A percentile compares a stretch with the other conserved stretches of the same genome.
Evolutionary conservation across 2,113 vertebrate genomes (phyloP).

Genomic region (Cettia cetti): DNA sequence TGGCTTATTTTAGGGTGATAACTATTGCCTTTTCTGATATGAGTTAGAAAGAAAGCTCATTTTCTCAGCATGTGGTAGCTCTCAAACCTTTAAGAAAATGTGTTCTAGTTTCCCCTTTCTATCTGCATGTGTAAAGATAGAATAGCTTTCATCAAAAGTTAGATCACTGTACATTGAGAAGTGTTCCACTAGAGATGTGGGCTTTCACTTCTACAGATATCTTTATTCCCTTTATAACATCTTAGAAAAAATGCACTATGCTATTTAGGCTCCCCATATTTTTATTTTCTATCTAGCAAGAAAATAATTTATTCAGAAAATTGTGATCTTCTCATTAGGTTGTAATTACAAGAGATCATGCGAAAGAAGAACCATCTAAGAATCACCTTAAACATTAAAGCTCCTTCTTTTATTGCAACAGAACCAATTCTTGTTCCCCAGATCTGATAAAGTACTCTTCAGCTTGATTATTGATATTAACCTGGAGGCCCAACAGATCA

Average conservation of each 20-base stretch:
- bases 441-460: background rate
- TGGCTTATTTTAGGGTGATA: background rate
- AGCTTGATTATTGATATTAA: background rate
- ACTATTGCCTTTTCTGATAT: conserved; percentile 36
- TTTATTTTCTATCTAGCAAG: background rate
- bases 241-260: background rate
- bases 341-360: background rate
- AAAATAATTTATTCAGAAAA: too few species aligned
- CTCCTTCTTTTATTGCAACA: background rate
- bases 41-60: background rate
- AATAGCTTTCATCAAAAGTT: background rate
- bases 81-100: background rate
- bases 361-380: background rate
- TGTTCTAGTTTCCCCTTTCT: background rate
- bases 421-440: background rate
- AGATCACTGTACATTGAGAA: background rate
- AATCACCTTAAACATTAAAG: background rate
- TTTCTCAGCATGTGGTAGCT: background rate
- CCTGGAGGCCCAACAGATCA: background rate
- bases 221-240: background rate
- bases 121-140: background rate
- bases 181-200: background rate
- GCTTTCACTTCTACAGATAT: background rate
- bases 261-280: background rate
- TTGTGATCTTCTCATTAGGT: background rate